These are phyloP conservation scores for Sitobion miscanthi DNA, from an alignment of 1,140 invertebrate species.

Conservation along the genomic window DNA sequence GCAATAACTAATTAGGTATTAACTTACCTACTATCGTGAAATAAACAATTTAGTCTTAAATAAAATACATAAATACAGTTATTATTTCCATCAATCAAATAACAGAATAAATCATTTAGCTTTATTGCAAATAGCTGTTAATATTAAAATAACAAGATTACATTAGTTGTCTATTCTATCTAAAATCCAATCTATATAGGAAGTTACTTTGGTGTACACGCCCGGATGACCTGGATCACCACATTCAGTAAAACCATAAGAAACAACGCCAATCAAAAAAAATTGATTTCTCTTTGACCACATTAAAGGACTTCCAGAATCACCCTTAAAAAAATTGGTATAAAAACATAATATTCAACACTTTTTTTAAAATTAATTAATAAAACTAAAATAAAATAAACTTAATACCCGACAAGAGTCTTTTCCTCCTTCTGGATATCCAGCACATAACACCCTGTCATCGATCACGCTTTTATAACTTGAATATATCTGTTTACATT, in stretches of 20 bases:
- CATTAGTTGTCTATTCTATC: not conserved
- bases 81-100: not conserved
- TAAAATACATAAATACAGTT: not conserved
- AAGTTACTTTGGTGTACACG: slow-evolving; percentile 78
- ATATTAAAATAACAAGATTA: not conserved
- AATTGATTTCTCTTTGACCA: not conserved
- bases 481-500: slow-evolving; percentile 70
- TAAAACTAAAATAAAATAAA: not conserved
- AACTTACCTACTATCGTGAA: not conserved
- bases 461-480: slow-evolving; percentile 56
- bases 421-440: slow-evolving; percentile 68
- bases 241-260: slow-evolving; percentile 74
- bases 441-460: slow-evolving; percentile 70
- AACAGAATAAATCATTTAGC: not conserved
- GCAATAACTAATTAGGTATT: not conserved
- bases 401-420: slow-evolving; percentile 62
- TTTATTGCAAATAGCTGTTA: not conserved
- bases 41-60: not conserved
- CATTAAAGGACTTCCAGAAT: slow-evolving; percentile 52
- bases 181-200: slow-evolving; percentile 70
- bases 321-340: slow-evolving; percentile 16
- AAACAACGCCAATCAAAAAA: slow-evolving; percentile 75
- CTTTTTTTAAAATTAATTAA: not conserved
- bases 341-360: not conserved
- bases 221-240: slow-evolving; percentile 76